Evolutionary conservation across 2,113 vertebrate species (phyloP).

Genomic region (Salminus brasiliensis): DNA sequence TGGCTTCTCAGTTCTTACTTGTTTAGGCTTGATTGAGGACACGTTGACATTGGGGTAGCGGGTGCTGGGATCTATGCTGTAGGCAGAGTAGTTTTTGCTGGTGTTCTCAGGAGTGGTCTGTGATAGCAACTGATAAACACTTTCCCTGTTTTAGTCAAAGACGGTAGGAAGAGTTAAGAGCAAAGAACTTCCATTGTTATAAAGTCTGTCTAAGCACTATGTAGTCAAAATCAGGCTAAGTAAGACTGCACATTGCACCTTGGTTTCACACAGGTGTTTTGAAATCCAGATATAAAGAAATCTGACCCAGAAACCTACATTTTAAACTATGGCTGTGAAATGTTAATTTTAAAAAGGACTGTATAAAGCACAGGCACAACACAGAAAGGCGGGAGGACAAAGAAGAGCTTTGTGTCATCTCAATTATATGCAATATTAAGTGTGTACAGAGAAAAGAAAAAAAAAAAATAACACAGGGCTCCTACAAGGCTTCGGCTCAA

Average conservation of each 20-base stretch:
- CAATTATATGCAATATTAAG: too few relatives aligned
- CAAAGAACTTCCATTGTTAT: background rate
- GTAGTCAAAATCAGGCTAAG: background rate
- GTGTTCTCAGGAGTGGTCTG: constrained; percentile 94
- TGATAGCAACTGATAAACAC: constrained; percentile 89
- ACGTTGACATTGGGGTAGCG: constrained; percentile 90
- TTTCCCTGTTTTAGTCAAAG: constrained; percentile 78
- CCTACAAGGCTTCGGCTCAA: too few relatives aligned
- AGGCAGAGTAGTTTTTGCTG: constrained; percentile 82
- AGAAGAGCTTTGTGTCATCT: too few relatives aligned
- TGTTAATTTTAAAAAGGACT: too few relatives aligned
- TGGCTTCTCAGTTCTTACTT: constrained; percentile 73
- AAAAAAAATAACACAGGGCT: too few relatives aligned
- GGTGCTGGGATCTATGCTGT: constrained; percentile 86
- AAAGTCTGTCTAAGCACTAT: background rate
- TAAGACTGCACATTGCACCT: background rate
- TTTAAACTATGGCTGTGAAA: too few relatives aligned
- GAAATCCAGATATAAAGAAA: background rate
- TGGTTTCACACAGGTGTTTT: background rate
- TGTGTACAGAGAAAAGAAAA: too few relatives aligned
- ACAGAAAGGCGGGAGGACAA: background rate
- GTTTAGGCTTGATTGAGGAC: constrained; percentile 77
- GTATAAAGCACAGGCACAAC: background rate
- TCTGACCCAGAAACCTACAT: too few relatives aligned
- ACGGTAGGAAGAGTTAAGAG: background rate